phyloP scores from a whole-genome alignment of 2,797 vertebrate genomes.

The Syncerus caffer region DNA sequence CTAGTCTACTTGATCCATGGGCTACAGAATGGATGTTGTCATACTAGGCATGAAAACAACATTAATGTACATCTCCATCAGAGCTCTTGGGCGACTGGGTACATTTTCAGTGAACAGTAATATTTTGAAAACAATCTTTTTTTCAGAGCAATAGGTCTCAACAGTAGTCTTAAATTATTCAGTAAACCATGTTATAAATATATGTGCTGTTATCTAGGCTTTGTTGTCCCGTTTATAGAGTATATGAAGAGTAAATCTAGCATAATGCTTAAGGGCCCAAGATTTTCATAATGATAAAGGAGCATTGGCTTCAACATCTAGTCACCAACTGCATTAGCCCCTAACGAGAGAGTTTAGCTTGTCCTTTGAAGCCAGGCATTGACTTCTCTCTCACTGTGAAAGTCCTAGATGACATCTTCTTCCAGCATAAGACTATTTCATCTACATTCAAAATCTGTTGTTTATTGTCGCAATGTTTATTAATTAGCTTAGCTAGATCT shows the following conservation, averaged over 20 bases:
- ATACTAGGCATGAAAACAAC: neutral
- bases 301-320: neutral
- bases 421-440: neutral
- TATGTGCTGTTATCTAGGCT: neutral
- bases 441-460: neutral
- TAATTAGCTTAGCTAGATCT: neutral
- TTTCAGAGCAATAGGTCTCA: neutral
- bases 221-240: neutral
- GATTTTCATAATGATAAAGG: neutral
- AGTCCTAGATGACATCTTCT: neutral
- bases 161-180: neutral
- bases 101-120: neutral
- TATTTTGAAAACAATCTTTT: neutral
- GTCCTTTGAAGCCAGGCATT: neutral
- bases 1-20: neutral
- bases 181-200: neutral
- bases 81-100: neutral
- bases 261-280: neutral
- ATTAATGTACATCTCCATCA: neutral
- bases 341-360: neutral
- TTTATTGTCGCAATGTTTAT: neutral
- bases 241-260: neutral
- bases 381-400: neutral
- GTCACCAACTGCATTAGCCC: neutral
- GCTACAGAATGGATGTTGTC: neutral